Evolutionary conservation across 2,113 vertebrate species (phyloP), one percentile per base, ranked within the genome.

Genomic region (Antigone vipio): DNA sequence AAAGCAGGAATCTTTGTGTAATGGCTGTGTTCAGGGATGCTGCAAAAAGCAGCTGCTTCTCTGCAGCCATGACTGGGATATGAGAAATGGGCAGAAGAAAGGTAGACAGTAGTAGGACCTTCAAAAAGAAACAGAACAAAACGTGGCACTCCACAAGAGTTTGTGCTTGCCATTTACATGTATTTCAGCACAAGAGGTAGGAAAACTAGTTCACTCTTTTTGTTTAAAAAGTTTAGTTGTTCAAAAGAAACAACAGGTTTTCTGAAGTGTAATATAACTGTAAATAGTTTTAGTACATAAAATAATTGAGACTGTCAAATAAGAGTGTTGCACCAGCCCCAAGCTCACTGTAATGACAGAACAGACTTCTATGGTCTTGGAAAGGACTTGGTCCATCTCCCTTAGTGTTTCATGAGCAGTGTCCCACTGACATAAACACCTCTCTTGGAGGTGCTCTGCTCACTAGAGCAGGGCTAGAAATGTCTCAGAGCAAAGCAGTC

Each of bases 381-480:
- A 91, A 89, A 69, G 62, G 72, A 88, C 77, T 72, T 32, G 75
- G 17, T 69, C 49, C 34, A 21, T 77, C 55, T 95, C 76, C 38
- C 83, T 52, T 35, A 49, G 53, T n/a, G 72, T 88, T 67, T 83
- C 30, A 30, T 20, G n/a, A 91, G 56, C 29, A 42, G 66, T 67
- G n/a, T 66, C 60, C 63, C 21, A 56, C 67, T 92, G 69, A 63
- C 45, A 88, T 50, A 66, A 60, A 60, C 32, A 5, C 29, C 38
- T 83, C 45, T 82, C 30, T 56, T 15, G 44, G 82, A 76, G 62
- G 86, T 88, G 63, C 63, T 79, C 15, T 17, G 49, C 62, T 93
- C 44, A 34, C 62, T 71, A 50, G 42, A 32, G 49, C 95, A 93
- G 91, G 90, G 63, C 88, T 89, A 76, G 87, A 95, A 95, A 87